Conservation (phyloP, 2,797 vertebrate species). For the Fistularia tabacaria region DNA sequence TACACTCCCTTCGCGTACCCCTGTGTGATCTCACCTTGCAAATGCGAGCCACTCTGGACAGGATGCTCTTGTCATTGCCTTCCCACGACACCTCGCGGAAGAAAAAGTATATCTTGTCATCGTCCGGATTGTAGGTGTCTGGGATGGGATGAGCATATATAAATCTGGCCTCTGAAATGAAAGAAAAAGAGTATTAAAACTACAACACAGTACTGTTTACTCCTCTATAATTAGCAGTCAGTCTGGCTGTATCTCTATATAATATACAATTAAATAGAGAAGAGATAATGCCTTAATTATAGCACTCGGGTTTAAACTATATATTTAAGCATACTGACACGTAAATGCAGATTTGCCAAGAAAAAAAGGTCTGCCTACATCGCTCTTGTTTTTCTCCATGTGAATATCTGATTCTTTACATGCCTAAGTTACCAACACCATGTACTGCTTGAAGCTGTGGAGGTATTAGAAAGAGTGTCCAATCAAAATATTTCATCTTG, state of each 20-base stretch:
- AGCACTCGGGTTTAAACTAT: conserved; percentile 4
- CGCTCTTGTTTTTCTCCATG: too few relatives aligned
- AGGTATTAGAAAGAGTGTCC: too few relatives aligned
- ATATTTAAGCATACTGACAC: background rate
- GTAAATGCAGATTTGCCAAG: too few relatives aligned
- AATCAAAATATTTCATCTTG: too few relatives aligned
- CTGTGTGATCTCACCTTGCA: conserved; percentile 84
- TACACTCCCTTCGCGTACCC: conserved; percentile 23
- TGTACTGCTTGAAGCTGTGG: too few relatives aligned
- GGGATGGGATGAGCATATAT: conserved; percentile 90
- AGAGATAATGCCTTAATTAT: conserved; percentile 2
- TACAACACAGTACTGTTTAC: background rate
- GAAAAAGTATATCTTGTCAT: conserved; percentile 99
- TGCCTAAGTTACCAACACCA: too few relatives aligned
- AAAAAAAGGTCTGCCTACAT: too few relatives aligned
- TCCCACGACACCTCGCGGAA: conserved; percentile 94
- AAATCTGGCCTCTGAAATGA: conserved; percentile 86
- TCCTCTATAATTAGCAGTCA: background rate
- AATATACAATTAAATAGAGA: background rate
- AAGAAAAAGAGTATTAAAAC: conserved; percentile 21
- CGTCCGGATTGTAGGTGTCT: conserved; percentile 95
- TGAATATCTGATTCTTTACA: too few relatives aligned
- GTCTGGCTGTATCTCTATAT: background rate
- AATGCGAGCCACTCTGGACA: conserved; percentile 94
- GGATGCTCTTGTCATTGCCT: conserved; percentile 87